Percentiles rank a stretch among this genome's conserved stretches.
These are phyloP conservation scores for Hermaeophaga mercurialis DNA, from an alignment of 2,888 invertebrate species.

Conservation along the genomic window DNA sequence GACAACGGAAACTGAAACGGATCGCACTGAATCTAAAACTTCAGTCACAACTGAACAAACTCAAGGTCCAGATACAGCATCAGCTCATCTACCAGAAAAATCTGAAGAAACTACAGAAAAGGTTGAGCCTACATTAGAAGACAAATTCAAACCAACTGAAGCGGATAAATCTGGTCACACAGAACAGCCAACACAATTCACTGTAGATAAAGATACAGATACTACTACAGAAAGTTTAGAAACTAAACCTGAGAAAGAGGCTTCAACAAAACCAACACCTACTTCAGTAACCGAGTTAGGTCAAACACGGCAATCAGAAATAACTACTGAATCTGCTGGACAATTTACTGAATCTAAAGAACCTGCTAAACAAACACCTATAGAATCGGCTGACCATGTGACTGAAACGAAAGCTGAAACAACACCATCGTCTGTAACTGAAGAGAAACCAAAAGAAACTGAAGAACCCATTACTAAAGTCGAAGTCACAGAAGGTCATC, in stretches of 20 bases:
- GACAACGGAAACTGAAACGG: neutral
- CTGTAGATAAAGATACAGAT: neutral
- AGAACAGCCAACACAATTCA: neutral
- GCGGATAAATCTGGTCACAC: neutral
- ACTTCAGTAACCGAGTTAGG: neutral
- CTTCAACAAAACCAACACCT: neutral
- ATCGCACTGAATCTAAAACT: neutral
- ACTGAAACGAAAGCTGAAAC: slow-evolving; percentile 18
- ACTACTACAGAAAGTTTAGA: neutral
- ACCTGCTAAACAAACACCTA: slow-evolving; percentile 2
- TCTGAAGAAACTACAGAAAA: neutral
- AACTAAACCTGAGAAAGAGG: neutral
- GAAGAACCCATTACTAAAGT: slow-evolving; percentile 12
- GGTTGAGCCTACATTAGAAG: neutral
- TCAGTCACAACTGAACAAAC: neutral
- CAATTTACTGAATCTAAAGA: slow-evolving; percentile 18
- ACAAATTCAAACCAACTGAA: neutral
- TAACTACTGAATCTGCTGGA: slow-evolving; percentile 4
- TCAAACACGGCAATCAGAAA: neutral
- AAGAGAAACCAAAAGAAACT: slow-evolving; percentile 7
- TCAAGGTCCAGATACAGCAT: neutral
- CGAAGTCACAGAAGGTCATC: neutral
- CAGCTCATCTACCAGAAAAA: slow-evolving; percentile 3
- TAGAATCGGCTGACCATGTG: slow-evolving; percentile 21
- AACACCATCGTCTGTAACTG: neutral